Evolutionary conservation across 1,140 invertebrate genomes (phyloP).

Genomic region (Drosophila repletoides): DNA sequence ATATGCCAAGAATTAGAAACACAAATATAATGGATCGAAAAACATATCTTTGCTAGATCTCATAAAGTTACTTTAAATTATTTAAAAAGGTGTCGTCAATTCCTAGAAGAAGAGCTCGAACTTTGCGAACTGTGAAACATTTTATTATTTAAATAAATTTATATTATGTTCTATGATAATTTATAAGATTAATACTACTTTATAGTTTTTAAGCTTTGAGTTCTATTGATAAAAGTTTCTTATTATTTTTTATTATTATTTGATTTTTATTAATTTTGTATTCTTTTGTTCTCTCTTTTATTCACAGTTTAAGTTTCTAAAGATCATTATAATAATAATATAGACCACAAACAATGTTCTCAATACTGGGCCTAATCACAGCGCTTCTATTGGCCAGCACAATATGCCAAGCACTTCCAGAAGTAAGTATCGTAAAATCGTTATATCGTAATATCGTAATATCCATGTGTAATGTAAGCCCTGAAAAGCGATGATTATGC

Average conservation of each 20-base stretch:
- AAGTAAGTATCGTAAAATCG: conserved; percentile 64
- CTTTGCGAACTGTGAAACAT: too few relatives aligned
- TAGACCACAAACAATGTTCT: conserved; percentile 69
- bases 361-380: conserved; percentile 53
- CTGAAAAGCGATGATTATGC: neutral
- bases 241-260: neutral
- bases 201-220: neutral
- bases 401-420: conserved; percentile 78
- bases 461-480: neutral
- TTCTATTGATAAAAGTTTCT: neutral
- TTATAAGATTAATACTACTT: neutral
- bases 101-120: too few relatives aligned
- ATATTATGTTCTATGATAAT: neutral
- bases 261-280: neutral
- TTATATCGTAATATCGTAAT: neutral
- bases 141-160: neutral
- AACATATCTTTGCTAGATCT: too few relatives aligned
- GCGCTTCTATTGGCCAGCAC: conserved; percentile 69
- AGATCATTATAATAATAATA: conserved; percentile 25
- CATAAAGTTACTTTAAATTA: neutral
- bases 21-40: too few relatives aligned
- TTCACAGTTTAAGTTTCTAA: conserved; percentile 64
- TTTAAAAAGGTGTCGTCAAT: neutral
- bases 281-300: neutral
- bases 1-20: too few relatives aligned